Conservation (phyloP, 2,797 vertebrate genomes). For the Miichthys miiuy region DNA sequence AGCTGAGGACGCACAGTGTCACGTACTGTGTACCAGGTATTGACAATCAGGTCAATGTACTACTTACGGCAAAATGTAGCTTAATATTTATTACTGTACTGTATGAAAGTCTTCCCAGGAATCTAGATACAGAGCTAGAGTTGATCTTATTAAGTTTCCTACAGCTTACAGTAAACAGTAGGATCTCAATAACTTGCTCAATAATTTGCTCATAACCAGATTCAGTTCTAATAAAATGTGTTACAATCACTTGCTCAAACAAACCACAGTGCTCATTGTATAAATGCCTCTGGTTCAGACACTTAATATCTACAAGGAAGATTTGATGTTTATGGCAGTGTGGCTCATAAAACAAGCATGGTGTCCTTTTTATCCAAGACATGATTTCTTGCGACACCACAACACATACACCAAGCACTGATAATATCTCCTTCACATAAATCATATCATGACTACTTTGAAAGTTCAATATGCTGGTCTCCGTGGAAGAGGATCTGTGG, state of each 20-base stretch:
- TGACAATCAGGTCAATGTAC: constrained; percentile 8
- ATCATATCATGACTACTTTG: neutral
- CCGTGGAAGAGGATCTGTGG: too few relatives aligned
- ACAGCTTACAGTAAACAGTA: constrained; percentile 30
- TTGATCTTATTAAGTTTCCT: constrained; percentile 16
- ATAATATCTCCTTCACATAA: constrained; percentile 12
- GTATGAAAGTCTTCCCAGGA: constrained; percentile 8
- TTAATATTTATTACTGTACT: constrained; percentile 17
- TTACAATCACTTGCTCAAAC: constrained; percentile 45
- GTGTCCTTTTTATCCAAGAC: constrained; percentile 24
- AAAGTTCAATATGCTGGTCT: neutral
- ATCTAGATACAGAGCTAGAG: constrained; percentile 7
- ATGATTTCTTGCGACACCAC: constrained; percentile 16
- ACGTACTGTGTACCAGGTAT: constrained; percentile 16
- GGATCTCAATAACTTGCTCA: constrained; percentile 27
- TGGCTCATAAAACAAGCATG: constrained; percentile 30
- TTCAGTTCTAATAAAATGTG: constrained; percentile 41
- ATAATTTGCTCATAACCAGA: constrained; percentile 22
- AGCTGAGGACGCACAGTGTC: constrained; percentile 4
- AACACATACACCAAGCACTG: constrained; percentile 17
- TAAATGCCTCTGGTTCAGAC: constrained; percentile 42
- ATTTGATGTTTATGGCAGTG: constrained; percentile 22
- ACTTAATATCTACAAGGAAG: constrained; percentile 30
- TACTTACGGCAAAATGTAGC: constrained; percentile 20
- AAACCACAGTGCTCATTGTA: constrained; percentile 44